These are phyloP conservation scores for Mizuhopecten yessoensis DNA, from an alignment of 1,140 invertebrate genomes.

Conservation along the genomic window DNA sequence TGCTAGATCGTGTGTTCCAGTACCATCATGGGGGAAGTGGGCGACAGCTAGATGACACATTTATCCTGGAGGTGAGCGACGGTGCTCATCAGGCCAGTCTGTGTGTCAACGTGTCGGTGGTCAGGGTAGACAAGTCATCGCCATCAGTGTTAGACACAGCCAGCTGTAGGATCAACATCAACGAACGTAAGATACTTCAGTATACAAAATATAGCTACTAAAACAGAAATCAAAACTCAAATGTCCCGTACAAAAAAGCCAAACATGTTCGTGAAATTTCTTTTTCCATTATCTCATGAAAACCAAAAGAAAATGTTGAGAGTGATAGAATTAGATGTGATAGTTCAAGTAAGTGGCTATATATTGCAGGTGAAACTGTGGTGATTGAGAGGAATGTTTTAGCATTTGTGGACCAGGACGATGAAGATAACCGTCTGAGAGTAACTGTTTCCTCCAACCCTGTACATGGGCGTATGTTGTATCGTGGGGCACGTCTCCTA, in stretches of 20 bases:
- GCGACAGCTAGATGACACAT: conserved; percentile 59
- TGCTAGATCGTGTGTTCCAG: conserved; percentile 69
- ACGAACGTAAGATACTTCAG: conserved; percentile 71
- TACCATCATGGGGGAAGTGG: conserved; percentile 74
- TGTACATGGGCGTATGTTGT: conserved; percentile 66
- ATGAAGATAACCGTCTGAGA: conserved; percentile 61
- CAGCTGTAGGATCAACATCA: conserved; percentile 68
- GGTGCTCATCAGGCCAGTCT: conserved; percentile 60
- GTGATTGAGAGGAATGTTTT: conserved; percentile 61
- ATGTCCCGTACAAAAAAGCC: too few species aligned
- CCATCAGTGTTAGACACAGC: conserved; percentile 68
- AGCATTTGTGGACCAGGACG: conserved; percentile 72
- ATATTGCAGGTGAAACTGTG: conserved; percentile 62
- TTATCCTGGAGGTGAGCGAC: conserved; percentile 74
- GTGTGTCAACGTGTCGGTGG: conserved; percentile 65
- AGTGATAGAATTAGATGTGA: too few species aligned
- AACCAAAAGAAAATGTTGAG: too few species aligned
- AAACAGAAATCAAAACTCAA: too few species aligned
- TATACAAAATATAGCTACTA: not conserved
- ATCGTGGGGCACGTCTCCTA: conserved; percentile 50
- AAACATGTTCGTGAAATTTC: too few species aligned
- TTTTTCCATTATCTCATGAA: too few species aligned
- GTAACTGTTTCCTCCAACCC: conserved; percentile 64
- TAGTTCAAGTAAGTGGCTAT: too few species aligned
- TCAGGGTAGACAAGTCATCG: conserved; percentile 69